Conservation (phyloP, 2,888 invertebrate genomes). For the Xylophagus ater region DNA sequence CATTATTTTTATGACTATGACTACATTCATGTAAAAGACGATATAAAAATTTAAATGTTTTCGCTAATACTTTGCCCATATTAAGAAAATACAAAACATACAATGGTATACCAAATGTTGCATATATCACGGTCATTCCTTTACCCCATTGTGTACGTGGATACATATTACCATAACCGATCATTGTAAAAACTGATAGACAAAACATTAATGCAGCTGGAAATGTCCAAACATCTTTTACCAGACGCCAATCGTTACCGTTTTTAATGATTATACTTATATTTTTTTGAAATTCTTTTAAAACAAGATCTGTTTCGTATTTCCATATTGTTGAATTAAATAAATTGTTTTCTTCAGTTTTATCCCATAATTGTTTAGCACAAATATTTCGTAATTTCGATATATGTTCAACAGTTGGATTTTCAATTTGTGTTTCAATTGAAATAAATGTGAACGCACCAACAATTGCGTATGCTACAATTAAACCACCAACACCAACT, state of each 20-base stretch:
- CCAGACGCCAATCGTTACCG: slow-evolving; percentile 60
- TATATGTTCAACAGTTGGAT: slow-evolving; percentile 43
- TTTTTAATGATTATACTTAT: slow-evolving; percentile 51
- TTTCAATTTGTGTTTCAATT: slow-evolving; percentile 54
- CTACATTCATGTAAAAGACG: slow-evolving; percentile 66
- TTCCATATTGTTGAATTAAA: slow-evolving; percentile 57
- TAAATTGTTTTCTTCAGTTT: slow-evolving; percentile 53
- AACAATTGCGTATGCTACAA: slow-evolving; percentile 76
- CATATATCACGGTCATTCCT: slow-evolving; percentile 72
- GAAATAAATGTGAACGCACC: slow-evolving; percentile 73
- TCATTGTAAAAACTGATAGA: slow-evolving; percentile 82
- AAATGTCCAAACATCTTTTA: slow-evolving; percentile 70
- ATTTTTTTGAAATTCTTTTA: slow-evolving; percentile 55
- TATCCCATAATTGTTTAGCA: slow-evolving; percentile 56
- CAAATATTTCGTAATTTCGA: slow-evolving; percentile 44
- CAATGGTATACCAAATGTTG: slow-evolving; percentile 76
- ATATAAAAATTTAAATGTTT: slow-evolving; percentile 69
- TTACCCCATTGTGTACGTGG: slow-evolving; percentile 76
- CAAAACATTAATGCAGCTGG: slow-evolving; percentile 84
- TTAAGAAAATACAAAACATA: slow-evolving; percentile 81
- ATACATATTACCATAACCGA: slow-evolving; percentile 80
- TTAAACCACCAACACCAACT: slow-evolving; percentile 78
- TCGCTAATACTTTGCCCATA: slow-evolving; percentile 77
- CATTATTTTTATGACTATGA: slow-evolving; percentile 38
- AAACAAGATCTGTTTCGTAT: slow-evolving; percentile 46